Evolutionary conservation across 2,797 vertebrate genomes (phyloP).

Genomic region (Rhinella marina): DNA sequence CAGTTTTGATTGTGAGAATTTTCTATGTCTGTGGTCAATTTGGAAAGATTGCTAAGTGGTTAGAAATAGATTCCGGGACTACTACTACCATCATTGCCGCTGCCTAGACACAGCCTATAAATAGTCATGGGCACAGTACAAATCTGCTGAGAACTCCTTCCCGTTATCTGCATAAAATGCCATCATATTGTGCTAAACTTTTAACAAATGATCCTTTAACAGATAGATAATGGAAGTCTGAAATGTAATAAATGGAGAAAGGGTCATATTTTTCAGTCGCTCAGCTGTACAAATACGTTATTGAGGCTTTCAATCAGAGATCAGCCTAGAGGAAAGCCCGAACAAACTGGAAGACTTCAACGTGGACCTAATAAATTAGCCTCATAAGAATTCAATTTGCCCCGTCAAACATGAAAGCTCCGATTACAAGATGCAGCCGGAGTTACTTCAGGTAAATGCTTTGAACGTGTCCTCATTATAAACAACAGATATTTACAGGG

Average conservation of each 20-base stretch:
- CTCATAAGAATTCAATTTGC: constrained; percentile 30
- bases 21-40: too few relatives aligned
- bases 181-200: background rate
- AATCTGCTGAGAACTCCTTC: background rate
- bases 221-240: background rate
- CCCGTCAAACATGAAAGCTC: constrained; percentile 15
- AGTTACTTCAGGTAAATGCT: constrained; percentile 27
- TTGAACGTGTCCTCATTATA: background rate
- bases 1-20: too few relatives aligned
- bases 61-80: too few relatives aligned
- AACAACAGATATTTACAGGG: background rate
- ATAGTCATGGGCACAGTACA: too few relatives aligned
- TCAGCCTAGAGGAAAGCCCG: constrained; percentile 21
- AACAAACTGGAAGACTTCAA: constrained; percentile 28
- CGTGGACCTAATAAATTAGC: constrained; percentile 24
- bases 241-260: constrained; percentile 1
- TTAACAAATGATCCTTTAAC: background rate
- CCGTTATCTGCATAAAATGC: background rate
- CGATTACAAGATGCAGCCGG: background rate
- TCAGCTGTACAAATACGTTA: constrained; percentile 18
- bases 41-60: too few relatives aligned
- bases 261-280: constrained; percentile 22
- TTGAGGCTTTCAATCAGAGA: constrained; percentile 26
- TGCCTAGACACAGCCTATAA: too few relatives aligned
- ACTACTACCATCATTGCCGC: too few relatives aligned